Percentiles rank a stretch among this genome's conserved stretches.
Evolutionary conservation across 1,140 invertebrate genomes (phyloP).

Genomic region (Drosophila pallidifrons): DNA sequence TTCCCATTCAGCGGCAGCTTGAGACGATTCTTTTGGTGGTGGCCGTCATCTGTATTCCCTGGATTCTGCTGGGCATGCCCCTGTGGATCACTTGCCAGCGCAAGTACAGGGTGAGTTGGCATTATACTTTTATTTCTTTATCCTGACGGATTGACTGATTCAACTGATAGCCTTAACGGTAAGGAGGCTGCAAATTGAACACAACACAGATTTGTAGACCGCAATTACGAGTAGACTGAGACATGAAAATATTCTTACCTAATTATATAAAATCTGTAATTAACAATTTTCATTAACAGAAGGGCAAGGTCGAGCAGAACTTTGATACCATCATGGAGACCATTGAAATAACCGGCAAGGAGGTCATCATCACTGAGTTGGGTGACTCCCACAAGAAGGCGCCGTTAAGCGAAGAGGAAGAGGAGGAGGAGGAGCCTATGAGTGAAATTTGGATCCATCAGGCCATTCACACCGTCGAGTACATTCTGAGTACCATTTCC

Average conservation of each 20-base stretch:
- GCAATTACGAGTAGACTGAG: too few species aligned
- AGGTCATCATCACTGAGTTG: slow-evolving; percentile 64
- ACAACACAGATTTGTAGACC: too few species aligned
- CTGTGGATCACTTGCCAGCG: slow-evolving; percentile 87
- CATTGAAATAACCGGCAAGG: slow-evolving; percentile 68
- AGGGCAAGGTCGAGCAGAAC: slow-evolving; percentile 22
- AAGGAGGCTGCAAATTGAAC: too few species aligned
- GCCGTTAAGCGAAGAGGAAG: slow-evolving; percentile 85
- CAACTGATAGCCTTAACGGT: too few species aligned
- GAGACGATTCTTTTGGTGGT: slow-evolving; percentile 91
- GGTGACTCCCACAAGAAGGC: slow-evolving; percentile 55
- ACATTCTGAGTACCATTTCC: slow-evolving; percentile 96
- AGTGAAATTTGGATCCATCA: slow-evolving; percentile 96
- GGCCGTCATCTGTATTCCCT: slow-evolving; percentile 94
- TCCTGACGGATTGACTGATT: too few species aligned
- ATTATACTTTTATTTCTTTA: too few species aligned
- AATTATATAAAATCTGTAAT: background rate
- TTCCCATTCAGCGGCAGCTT: slow-evolving; percentile 88
- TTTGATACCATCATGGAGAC: slow-evolving; percentile 69
- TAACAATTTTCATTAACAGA: background rate
- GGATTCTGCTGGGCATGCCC: slow-evolving; percentile 96
- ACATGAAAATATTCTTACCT: too few species aligned
- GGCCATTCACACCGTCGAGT: slow-evolving; percentile 98
- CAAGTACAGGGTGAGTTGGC: slow-evolving; percentile 47
- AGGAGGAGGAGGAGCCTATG: slow-evolving; percentile 88